Evolutionary conservation across 2,113 vertebrate genomes (phyloP).

Genomic region (Sapajus apella): DNA sequence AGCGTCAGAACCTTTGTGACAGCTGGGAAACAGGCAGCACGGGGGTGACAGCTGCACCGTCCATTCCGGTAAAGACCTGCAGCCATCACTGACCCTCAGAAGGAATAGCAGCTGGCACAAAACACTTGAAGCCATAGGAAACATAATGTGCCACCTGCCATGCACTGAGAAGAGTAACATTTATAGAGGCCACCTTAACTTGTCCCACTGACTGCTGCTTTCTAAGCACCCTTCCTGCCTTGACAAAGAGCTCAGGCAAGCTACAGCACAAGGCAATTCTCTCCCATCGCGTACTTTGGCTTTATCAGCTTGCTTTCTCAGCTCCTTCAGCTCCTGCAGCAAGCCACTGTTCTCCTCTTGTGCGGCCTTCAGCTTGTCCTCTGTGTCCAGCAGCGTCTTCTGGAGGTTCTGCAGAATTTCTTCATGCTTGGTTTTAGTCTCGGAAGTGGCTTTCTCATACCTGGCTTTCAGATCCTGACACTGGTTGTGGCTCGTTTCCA

Average conservation of each 20-base stretch:
- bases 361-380: constrained; percentile 83
- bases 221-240: background rate
- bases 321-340: constrained; percentile 86
- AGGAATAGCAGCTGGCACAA: background rate
- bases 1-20: background rate
- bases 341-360: constrained; percentile 83
- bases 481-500: constrained; percentile 78
- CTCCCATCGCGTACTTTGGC: constrained; percentile 85
- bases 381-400: constrained; percentile 79
- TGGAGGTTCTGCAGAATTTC: constrained; percentile 83
- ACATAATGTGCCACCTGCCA: background rate
- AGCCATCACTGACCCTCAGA: background rate
- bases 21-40: background rate
- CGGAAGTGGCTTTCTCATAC: constrained; percentile 83
- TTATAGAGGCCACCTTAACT: background rate
- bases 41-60: background rate
- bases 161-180: background rate
- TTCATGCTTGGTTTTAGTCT: constrained; percentile 83
- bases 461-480: constrained; percentile 87
- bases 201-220: too few species aligned
- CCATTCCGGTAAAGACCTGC: background rate
- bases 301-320: constrained; percentile 88
- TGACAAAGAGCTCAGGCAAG: rapidly evolving
- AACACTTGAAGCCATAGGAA: background rate
- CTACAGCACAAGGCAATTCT: rapidly evolving